These are phyloP conservation scores for Crocallis elinguaria DNA, from an alignment of 2,888 invertebrate genomes.

Conservation along the genomic window DNA sequence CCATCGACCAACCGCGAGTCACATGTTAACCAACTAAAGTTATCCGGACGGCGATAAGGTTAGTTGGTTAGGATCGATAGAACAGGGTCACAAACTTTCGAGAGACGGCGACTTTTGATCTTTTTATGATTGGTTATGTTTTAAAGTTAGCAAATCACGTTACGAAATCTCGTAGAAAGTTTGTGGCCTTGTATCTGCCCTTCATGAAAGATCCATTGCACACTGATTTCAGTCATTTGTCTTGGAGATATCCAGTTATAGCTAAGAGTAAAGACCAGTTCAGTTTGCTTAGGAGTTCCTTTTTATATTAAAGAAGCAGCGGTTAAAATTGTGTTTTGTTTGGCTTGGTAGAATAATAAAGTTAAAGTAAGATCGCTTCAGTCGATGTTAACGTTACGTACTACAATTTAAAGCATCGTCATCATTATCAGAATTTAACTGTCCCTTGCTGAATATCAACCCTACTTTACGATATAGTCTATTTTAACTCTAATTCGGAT, in stretches of 20 bases:
- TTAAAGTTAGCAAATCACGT: background rate
- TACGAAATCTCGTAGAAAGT: constrained; percentile 1
- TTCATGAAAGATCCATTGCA: constrained; percentile 6
- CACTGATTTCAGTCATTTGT: constrained; percentile 11
- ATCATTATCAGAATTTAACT: no score
- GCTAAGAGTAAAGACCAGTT: background rate
- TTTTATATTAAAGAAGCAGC: background rate
- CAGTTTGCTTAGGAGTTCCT: constrained; percentile 14
- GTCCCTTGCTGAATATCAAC: no score
- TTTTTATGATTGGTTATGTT: background rate
- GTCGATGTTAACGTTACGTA: no score
- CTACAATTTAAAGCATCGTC: no score
- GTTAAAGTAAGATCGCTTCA: no score
- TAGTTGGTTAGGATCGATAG: constrained; percentile 24
- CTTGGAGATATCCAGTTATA: background rate
- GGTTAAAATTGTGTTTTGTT: background rate
- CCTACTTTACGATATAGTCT: no score
- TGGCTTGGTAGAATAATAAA: no score
- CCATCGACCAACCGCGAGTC: constrained; percentile 72
- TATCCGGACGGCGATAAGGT: constrained; percentile 25
- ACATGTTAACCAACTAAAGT: constrained; percentile 39
- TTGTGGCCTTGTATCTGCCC: constrained; percentile 5
- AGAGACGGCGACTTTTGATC: background rate
- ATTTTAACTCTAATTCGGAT: no score
- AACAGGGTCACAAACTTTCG: constrained; percentile 14